Conservation (phyloP, 2,113 vertebrate species). For the Leiothrix lutea region DNA sequence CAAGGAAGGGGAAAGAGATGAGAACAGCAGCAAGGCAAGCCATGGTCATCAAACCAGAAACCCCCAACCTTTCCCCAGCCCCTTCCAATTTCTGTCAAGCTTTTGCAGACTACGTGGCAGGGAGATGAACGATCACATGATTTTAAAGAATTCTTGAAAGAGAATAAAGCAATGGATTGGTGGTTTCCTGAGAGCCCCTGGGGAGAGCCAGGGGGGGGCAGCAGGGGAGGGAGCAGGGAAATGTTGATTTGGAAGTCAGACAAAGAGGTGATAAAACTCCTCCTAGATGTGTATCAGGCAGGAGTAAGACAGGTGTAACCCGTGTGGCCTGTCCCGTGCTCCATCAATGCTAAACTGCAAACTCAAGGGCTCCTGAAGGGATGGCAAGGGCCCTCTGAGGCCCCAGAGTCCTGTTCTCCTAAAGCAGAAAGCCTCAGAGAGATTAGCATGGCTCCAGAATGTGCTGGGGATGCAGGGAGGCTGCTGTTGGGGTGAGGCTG, state of each 20-base stretch:
- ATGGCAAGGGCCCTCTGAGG: background rate
- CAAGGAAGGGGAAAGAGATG: background rate
- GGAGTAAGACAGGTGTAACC: background rate
- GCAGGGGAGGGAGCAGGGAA: background rate
- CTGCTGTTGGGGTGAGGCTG: background rate
- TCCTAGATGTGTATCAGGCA: background rate
- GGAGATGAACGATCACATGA: background rate
- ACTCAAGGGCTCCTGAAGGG: background rate
- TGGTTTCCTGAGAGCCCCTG: background rate
- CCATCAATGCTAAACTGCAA: background rate
- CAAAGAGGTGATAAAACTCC: background rate
- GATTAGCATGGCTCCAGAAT: rapidly evolving
- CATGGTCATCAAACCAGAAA: background rate
- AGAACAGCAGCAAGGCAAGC: background rate
- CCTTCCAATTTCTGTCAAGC: background rate
- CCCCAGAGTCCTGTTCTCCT: background rate
- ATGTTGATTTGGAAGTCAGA: background rate
- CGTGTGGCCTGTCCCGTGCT: background rate
- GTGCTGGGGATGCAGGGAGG: background rate
- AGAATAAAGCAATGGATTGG: background rate
- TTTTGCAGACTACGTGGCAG: background rate
- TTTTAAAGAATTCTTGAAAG: background rate
- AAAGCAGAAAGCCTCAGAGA: background rate
- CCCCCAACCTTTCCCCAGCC: background rate
- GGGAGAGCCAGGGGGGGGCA: background rate